phyloP scores from a whole-genome alignment of 2,113 vertebrate genomes.

The human region GRCh38 chr2:64766501-64767000 shows the following conservation, averaged over 20 bases:
- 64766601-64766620: not conserved
- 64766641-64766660: not conserved
- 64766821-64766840: not conserved
- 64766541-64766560: constrained; percentile 28
- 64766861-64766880: not conserved
- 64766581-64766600: not conserved
- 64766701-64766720: not conserved
- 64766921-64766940: not conserved
- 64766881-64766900: not conserved
- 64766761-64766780: not conserved
- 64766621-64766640: not conserved
- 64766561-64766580: not conserved
- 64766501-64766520: not conserved
- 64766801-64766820: not conserved
- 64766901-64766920: not conserved
- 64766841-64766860: not conserved
- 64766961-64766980: not conserved
- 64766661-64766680: not conserved
- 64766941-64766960: not conserved
- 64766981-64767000: not conserved
- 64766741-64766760: not conserved
- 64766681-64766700: not conserved
- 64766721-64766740: not conserved
- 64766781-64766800: not conserved
- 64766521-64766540: not conserved